phyloP scores from a whole-genome alignment of 2,888 invertebrate genomes.

The Steinernema carpocapsae region DNA sequence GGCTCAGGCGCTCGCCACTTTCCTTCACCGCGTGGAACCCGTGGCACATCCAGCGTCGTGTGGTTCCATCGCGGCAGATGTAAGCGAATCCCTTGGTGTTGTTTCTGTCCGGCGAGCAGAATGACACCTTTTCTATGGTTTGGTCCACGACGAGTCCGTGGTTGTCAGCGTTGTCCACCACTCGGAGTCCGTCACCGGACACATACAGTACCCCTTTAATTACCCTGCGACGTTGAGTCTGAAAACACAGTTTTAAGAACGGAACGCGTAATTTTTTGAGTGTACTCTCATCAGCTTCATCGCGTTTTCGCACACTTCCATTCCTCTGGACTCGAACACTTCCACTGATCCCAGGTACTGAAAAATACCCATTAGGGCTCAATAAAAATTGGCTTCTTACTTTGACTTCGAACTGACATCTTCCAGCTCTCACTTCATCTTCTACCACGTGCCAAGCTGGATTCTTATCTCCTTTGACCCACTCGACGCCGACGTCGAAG shows the following conservation, averaged over 20 bases:
- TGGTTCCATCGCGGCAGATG: conserved; percentile 97
- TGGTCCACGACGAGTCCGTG: conserved; percentile 89
- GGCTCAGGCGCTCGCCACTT: conserved; percentile 89
- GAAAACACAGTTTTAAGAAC: conserved; percentile 64
- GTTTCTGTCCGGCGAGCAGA: conserved; percentile 97
- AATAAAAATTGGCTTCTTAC: conserved; percentile 70
- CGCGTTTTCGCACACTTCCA: conserved; percentile 99
- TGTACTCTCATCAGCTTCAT: conserved; percentile 89
- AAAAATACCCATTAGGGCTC: conserved; percentile 48
- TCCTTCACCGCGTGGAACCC: conserved; percentile 95
- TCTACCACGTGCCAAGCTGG: conserved; percentile 78
- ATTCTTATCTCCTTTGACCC: conserved; percentile 39
- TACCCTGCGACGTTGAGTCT: conserved; percentile 86
- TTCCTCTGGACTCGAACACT: conserved; percentile 97
- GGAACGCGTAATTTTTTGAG: neutral
- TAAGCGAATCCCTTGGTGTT: conserved; percentile 98
- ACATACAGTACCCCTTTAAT: conserved; percentile 75
- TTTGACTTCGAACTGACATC: conserved; percentile 95
- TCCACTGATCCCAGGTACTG: conserved; percentile 97
- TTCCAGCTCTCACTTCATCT: conserved; percentile 89
- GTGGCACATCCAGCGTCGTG: conserved; percentile 99
- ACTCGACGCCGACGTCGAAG: neutral
- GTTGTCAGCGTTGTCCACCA: conserved; percentile 97
- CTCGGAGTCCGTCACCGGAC: conserved; percentile 84
- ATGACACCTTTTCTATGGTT: conserved; percentile 98